Evolutionary conservation across 2,888 invertebrate genomes (phyloP), one percentile per base, ranked within the genome.

Genomic region (Hydraecia micacea): DNA sequence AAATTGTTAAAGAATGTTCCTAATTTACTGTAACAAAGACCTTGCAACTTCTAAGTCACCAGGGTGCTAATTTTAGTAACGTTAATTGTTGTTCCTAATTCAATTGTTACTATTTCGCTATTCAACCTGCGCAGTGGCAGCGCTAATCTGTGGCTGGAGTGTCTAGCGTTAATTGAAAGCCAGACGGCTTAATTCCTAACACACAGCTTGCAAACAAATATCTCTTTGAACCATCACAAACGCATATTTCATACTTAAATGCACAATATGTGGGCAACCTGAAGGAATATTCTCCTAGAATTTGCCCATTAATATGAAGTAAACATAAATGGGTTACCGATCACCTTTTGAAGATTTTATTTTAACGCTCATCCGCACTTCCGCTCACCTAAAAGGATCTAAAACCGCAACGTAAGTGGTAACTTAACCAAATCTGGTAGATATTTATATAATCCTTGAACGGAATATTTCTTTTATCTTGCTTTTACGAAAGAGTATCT

Each of bases 171-270:
- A 94, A 95, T 95, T 94, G 92, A 92, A 85, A 89, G 86, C 92
- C 94, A 96, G 96, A 96, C 96, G 90, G 90, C 88, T 94, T 93
- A 92, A 95, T 93, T 92, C 86, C 83, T 77, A 83, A 91, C 87
- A 84, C 84, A 80, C 86, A 90, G 86, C 92, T 91, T 91, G 90
- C 90, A 88, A 87, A 90, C 90, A 89, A 91, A 91, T 88, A 90
- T 76, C 75, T 79, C 81, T 87, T 70, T 87, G 73, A 81, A 77
- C 72, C 62, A 80, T 87, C 58, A 21, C 69, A 77, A 80, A 52
- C 32, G n/a, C 69, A 67, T 63, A 58, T 65, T 73, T 73, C 39
- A 66, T 67, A 70, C 25, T 66, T 42, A 72, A 60, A 39, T 39
- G 15, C 39, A 42, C 42, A 39, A 42, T 36, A 52, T 55, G 25